A percentile compares a stretch with the other conserved stretches of the same genome.
Evolutionary conservation across 2,113 vertebrate species (phyloP).

Genomic region (Pogonocichla stellata): DNA sequence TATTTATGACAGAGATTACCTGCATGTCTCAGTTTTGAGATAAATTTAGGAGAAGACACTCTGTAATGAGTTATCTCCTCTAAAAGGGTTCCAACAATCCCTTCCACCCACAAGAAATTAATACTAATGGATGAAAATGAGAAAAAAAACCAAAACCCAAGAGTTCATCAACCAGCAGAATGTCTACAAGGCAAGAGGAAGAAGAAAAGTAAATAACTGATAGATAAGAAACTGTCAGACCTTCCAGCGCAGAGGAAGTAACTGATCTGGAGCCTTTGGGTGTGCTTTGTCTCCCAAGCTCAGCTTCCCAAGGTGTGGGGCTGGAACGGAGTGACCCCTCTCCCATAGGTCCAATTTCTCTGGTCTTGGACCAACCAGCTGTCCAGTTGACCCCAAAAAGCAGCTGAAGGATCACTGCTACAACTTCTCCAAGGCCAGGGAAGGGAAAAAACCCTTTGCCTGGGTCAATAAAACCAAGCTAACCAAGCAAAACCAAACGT

Average conservation of each 20-base stretch:
- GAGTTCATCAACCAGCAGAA: background rate
- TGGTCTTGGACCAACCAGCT: accelerated
- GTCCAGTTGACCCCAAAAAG: background rate
- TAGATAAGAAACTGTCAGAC: background rate
- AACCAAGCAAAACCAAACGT: background rate
- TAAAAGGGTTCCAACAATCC: background rate
- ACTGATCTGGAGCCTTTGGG: background rate
- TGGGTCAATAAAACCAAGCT: background rate
- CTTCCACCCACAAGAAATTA: background rate
- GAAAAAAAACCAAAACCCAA: background rate
- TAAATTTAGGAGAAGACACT: background rate
- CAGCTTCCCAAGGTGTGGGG: no score
- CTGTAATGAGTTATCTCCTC: background rate
- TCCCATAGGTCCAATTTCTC: accelerated
- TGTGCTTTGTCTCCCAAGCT: background rate
- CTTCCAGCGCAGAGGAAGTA: background rate
- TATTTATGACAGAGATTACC: background rate
- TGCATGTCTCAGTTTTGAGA: background rate
- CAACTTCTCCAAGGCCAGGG: background rate
- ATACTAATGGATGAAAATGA: background rate
- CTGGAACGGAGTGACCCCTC: accelerated
- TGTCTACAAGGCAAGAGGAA: background rate
- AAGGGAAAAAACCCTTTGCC: background rate
- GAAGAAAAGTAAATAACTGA: background rate
- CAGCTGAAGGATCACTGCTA: background rate